Conservation (phyloP, 2,113 vertebrate species). For the Ursus arctos region DNA sequence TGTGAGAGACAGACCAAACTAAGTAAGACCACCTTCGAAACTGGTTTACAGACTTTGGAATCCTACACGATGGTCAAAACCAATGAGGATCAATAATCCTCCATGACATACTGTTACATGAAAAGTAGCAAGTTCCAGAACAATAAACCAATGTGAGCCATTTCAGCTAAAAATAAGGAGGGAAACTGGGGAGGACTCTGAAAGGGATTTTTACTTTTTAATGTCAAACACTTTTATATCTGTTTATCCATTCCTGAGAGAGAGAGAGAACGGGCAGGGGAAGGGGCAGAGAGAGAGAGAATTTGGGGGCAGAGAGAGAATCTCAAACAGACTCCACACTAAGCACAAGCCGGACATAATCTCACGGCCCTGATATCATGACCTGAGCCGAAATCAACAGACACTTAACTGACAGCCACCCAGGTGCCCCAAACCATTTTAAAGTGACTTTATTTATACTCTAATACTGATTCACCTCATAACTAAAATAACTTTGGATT, state of each 20-base stretch:
- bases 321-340: background rate
- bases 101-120: background rate
- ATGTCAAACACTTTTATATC: background rate
- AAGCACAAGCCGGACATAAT: accelerated
- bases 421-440: background rate
- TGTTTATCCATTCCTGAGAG: background rate
- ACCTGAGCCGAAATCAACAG: background rate
- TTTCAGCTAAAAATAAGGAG: background rate
- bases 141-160: background rate
- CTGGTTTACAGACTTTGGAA: background rate
- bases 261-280: background rate
- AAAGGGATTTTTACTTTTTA: conserved; percentile 41
- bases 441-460: background rate
- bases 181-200: background rate
- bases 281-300: background rate
- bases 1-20: background rate
- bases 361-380: background rate
- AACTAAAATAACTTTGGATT: background rate
- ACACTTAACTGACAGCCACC: background rate
- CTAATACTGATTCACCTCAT: background rate
- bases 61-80: background rate
- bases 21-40: background rate
- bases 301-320: background rate
- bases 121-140: conserved; percentile 17
- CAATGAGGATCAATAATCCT: background rate